These are phyloP conservation scores for Helicoverpa assulta DNA, from an alignment of 2,888 invertebrate species.

Conservation along the genomic window DNA sequence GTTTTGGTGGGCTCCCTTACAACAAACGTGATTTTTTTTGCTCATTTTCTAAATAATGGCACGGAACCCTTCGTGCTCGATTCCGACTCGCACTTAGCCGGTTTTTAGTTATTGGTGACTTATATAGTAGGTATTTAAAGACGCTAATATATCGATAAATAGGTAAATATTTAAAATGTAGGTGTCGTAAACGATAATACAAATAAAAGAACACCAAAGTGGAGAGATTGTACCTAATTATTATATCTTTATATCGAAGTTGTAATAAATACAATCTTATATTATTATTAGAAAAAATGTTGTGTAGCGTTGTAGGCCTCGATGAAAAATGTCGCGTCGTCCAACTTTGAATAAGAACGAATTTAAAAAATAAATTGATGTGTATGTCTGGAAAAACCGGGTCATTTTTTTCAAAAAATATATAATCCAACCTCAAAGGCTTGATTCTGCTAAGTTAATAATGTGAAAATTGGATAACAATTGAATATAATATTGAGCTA, in stretches of 20 bases:
- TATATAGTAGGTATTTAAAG: too few relatives aligned
- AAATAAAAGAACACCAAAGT: slow-evolving; percentile 56
- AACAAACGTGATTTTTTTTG: too few relatives aligned
- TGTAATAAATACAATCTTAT: slow-evolving; percentile 48
- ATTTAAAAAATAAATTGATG: background rate
- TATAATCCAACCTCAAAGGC: too few relatives aligned
- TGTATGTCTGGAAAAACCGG: background rate
- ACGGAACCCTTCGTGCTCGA: too few relatives aligned
- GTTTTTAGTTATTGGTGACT: background rate
- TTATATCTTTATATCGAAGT: slow-evolving; percentile 45
- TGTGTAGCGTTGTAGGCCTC: slow-evolving; percentile 38
- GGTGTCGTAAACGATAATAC: slow-evolving; percentile 23
- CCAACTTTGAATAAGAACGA: background rate
- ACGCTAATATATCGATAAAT: slow-evolving; percentile 12
- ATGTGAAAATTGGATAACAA: too few relatives aligned
- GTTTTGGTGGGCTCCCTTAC: too few relatives aligned
- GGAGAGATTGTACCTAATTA: slow-evolving; percentile 40
- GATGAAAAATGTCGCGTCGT: slow-evolving; percentile 18
- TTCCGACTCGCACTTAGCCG: too few relatives aligned
- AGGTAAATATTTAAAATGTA: slow-evolving; percentile 21
- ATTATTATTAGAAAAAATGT: slow-evolving; percentile 35
- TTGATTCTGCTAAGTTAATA: too few relatives aligned
- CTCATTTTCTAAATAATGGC: too few relatives aligned
- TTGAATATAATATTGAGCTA: too few relatives aligned
- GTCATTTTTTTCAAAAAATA: background rate